Evolutionary conservation across 2,888 invertebrate species (phyloP).

Genomic region (Xylocampa areola): DNA sequence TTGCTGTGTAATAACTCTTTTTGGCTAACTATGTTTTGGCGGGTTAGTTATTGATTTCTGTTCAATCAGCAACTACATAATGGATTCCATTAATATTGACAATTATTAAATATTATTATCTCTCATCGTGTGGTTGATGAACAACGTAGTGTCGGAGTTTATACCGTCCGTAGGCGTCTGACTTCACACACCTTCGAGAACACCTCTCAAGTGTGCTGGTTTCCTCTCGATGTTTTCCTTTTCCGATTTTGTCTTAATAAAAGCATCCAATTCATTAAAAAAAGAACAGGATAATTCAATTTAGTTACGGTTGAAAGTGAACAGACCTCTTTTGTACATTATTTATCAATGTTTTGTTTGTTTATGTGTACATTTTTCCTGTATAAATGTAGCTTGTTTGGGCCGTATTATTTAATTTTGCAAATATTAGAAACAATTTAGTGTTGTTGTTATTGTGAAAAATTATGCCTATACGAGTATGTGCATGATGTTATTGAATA

Average conservation of each 20-base stretch:
- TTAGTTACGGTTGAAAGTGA: constrained; percentile 44
- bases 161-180: too few species aligned
- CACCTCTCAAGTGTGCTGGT: too few species aligned
- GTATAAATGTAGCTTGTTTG: constrained; percentile 27
- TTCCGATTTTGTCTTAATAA: too few species aligned
- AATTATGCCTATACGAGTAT: constrained; percentile 7
- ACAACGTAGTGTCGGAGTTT: too few species aligned
- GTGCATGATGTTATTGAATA: constrained; percentile 34
- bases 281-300: too few species aligned
- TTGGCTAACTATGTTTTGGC: background rate
- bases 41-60: too few species aligned
- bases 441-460: constrained; percentile 30
- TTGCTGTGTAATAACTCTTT: background rate
- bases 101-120: too few species aligned
- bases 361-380: constrained; percentile 20
- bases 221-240: too few species aligned
- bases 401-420: constrained; percentile 57
- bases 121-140: too few species aligned
- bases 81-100: too few species aligned
- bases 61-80: too few species aligned
- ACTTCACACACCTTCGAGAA: too few species aligned
- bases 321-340: constrained; percentile 35
- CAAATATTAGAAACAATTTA: constrained; percentile 29
- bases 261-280: background rate
- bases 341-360: constrained; percentile 17